Evolutionary conservation across 2,888 invertebrate species (phyloP), one percentile per base, ranked within the genome.

Genomic region (Electrophaes corylata): DNA sequence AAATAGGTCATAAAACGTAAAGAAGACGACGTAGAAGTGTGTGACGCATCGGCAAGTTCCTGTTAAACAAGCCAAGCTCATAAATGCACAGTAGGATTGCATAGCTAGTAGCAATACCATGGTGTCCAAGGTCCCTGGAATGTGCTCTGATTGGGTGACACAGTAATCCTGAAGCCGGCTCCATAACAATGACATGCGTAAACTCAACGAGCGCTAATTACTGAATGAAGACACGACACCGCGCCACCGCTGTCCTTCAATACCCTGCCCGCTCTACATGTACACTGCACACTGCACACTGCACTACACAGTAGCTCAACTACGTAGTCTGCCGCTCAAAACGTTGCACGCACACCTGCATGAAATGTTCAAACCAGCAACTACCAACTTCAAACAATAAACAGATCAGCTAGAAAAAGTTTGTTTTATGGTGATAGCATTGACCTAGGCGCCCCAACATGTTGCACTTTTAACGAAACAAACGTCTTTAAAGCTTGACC

Each of bases 201-300:
- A 55, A 53, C 53, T 47, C 61, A 65, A 63, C 59, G 57, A 63
- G 57, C 57, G 52, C 49, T 65, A 65, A 65, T 65, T 61, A 57
- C 23, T 50, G 49, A 51, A 52, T 41, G 53, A 19, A 45, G 49
- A 47, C 63, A 63, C 54, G 53, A 48, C 35, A 35, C 14, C 29
- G 10, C 29, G 31, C 11, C 62, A 55, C 26, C 48, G 48, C 37
- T 39, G 58, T 37, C 63, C 65, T 65, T 65, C 61, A 57, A 52
- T 52, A 10, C 20, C 45, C 56, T 29, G 46, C 11, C 6, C 50
- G 23, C 23, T n/a, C n/a, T n/a, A n/a, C n/a, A n/a, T n/a, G n/a
- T n/a, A n/a, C n/a, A 35, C 43, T 31, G 49, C 49, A 56, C 29
- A 31, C 23, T 2, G 18, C 1, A 11, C 35, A 1, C 2, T 14